Evolutionary conservation across 30 jellyfish, hydroid and myxozoan genomes (phyloP).

Genomic region (Hydractinia symbiolongicarpus): DNA sequence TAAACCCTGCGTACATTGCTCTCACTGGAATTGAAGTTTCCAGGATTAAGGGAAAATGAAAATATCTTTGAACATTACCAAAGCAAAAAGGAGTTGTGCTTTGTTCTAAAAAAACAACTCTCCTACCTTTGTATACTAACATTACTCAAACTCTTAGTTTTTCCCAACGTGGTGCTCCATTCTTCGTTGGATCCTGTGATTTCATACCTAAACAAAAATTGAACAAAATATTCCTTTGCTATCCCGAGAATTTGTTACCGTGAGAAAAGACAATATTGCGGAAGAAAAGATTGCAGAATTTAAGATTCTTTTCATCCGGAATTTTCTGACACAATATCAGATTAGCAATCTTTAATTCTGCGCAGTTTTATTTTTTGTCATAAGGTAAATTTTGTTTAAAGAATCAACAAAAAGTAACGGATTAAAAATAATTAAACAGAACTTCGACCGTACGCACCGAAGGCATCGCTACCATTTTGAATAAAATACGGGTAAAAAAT

Average conservation of each 20-base stretch:
- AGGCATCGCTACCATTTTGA: too few species aligned
- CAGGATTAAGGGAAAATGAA: too few species aligned
- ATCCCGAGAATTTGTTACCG: background rate
- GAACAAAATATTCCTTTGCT: background rate
- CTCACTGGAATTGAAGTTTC: too few species aligned
- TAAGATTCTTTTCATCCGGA: background rate
- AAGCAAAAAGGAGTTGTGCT: too few species aligned
- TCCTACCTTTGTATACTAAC: constrained; percentile 68
- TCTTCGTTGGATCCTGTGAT: constrained; percentile 87
- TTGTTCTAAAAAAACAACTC: background rate
- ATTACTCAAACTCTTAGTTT: constrained; percentile 50
- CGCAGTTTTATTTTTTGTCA: too few species aligned
- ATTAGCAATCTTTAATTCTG: background rate
- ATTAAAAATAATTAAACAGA: too few species aligned
- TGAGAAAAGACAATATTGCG: background rate
- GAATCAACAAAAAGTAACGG: too few species aligned
- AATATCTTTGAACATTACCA: too few species aligned
- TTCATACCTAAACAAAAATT: constrained; percentile 48
- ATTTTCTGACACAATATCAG: background rate
- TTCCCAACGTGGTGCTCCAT: constrained; percentile 71
- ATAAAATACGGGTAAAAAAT: too few species aligned
- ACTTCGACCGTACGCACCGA: too few species aligned
- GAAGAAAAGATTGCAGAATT: constrained; percentile 6
- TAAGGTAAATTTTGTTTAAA: too few species aligned
- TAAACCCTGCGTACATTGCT: too few species aligned